Percentiles rank a stretch among this genome's conserved stretches.
Conservation (phyloP, 2,113 vertebrate species). For the Oxygymnocypris stewartii region DNA sequence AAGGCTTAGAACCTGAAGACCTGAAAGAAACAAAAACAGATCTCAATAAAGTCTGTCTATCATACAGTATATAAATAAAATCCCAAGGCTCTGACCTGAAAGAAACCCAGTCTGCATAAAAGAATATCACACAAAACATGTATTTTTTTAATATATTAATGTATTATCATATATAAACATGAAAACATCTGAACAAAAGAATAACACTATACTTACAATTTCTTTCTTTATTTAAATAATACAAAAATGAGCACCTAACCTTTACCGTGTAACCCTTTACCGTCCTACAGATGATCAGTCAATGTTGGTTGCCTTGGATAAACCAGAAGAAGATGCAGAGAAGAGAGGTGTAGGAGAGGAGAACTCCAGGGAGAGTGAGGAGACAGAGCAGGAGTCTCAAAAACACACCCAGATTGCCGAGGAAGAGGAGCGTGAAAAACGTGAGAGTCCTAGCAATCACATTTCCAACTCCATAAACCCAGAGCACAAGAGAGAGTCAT, state of each 20-base stretch:
- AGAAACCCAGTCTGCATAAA: neutral
- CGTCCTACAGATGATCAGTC: conserved; percentile 69
- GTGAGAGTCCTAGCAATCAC: conserved; percentile 61
- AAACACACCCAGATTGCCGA: conserved; percentile 61
- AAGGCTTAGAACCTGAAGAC: neutral
- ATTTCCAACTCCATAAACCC: conserved; percentile 56
- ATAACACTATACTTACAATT: neutral
- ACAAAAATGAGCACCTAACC: conserved; percentile 12
- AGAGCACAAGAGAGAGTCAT: conserved; percentile 49
- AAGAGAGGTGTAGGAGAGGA: conserved; percentile 52
- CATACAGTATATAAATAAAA: neutral
- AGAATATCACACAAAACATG: too few species aligned
- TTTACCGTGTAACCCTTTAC: conserved; percentile 52
- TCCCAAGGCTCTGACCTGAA: neutral
- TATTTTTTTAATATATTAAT: too few species aligned
- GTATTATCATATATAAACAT: too few species aligned
- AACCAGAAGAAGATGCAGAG: conserved; percentile 65
- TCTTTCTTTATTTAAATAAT: neutral
- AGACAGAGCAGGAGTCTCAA: conserved; percentile 46
- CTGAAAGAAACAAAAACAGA: neutral
- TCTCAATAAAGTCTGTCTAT: neutral
- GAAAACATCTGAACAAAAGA: neutral
- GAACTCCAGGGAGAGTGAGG: conserved; percentile 57
- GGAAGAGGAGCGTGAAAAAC: conserved; percentile 44
- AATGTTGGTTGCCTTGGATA: conserved; percentile 67